A percentile compares a stretch with the other conserved stretches of the same genome.
Evolutionary conservation across 2,888 invertebrate genomes (phyloP).

Genomic region (Bimastos eiseni): DNA sequence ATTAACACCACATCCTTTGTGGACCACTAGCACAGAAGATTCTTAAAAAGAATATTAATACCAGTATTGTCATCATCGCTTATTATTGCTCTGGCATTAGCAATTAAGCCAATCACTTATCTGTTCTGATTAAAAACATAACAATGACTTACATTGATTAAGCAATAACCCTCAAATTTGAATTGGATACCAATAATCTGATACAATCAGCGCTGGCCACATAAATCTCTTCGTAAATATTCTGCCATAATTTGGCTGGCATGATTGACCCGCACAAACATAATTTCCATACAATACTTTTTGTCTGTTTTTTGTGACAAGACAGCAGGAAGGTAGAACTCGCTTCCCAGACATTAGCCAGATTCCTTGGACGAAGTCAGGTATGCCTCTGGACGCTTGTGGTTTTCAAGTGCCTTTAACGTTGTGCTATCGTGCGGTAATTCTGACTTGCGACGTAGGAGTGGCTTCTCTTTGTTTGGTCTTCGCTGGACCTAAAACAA

Average conservation of each 20-base stretch:
- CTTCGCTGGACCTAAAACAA: conserved; percentile 19
- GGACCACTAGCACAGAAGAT: not conserved
- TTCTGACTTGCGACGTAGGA: conserved; percentile 91
- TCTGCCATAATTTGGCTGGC: conserved; percentile 9
- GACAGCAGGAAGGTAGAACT: not conserved
- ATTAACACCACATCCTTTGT: not conserved
- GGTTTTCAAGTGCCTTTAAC: conserved; percentile 85
- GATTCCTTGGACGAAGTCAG: conserved; percentile 37
- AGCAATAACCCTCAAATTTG: not conserved
- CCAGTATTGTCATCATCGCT: not conserved
- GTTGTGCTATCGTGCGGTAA: conserved; percentile 90
- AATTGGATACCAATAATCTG: not conserved
- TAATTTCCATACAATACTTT: conserved; percentile 3
- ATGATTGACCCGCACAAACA: not conserved
- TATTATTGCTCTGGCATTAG: not conserved
- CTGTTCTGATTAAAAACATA: not conserved
- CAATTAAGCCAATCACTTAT: not conserved
- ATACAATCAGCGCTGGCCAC: not conserved
- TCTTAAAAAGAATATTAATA: conserved; percentile 1
- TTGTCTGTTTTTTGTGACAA: not conserved
- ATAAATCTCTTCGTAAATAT: not conserved
- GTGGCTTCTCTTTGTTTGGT: conserved; percentile 72
- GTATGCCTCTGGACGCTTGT: conserved; percentile 77
- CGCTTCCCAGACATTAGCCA: conserved; percentile 18
- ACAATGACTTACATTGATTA: not conserved